Conservation (phyloP, 2,797 vertebrate genomes). For the Scolopax rusticola region DNA sequence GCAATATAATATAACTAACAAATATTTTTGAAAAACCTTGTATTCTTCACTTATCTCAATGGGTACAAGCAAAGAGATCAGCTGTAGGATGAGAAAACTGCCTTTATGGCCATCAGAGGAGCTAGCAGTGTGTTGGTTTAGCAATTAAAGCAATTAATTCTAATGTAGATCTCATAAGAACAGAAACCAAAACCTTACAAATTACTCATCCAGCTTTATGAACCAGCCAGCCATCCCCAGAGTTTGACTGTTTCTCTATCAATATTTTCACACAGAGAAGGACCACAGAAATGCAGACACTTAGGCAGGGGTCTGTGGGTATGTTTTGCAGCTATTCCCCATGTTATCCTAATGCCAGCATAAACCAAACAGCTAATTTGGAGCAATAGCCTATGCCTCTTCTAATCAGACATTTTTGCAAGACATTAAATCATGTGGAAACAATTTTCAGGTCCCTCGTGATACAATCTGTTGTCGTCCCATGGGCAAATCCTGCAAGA, state of each 20-base stretch:
- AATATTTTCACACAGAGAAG: not conserved
- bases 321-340: not conserved
- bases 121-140: not conserved
- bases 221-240: not conserved
- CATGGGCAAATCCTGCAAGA: not conserved
- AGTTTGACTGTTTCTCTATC: not conserved
- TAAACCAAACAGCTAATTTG: not conserved
- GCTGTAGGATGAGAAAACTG: not conserved
- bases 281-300: not conserved
- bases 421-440: not conserved
- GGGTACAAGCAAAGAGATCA: not conserved
- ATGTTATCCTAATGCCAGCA: not conserved
- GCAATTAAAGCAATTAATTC: conserved; percentile 23
- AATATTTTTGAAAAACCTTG: not conserved
- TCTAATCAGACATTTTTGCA: not conserved
- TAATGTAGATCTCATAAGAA: not conserved
- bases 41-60: not conserved
- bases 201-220: not conserved
- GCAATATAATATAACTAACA: not conserved
- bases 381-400: not conserved
- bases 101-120: not conserved
- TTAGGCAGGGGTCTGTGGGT: not conserved
- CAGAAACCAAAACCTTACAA: not conserved
- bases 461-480: not conserved
- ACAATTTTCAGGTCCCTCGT: not conserved